These are phyloP conservation scores for Acrocephalus kingi DNA, from an alignment of 2,113 vertebrate species.

Conservation along the genomic window DNA sequence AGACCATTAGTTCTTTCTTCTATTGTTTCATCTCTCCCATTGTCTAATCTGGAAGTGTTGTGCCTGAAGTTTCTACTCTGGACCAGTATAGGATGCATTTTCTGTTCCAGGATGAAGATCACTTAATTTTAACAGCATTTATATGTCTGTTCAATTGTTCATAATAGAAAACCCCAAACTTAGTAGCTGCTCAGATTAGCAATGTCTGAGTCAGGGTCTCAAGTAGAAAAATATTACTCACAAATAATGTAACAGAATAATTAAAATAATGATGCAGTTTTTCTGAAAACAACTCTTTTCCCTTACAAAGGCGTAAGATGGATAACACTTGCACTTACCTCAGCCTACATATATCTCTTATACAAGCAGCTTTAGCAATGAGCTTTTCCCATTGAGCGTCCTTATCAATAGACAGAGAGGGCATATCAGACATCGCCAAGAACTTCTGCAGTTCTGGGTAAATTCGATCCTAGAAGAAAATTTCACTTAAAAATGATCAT, in stretches of 20 bases:
- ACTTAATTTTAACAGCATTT: background rate
- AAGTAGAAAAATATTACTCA: background rate
- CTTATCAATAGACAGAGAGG: slow-evolving; percentile 76
- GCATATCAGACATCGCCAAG: slow-evolving; percentile 77
- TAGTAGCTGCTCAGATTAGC: background rate
- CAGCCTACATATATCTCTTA: slow-evolving; percentile 90
- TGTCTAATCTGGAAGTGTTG: background rate
- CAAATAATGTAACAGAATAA: background rate
- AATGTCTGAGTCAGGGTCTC: background rate
- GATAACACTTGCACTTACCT: slow-evolving; percentile 73
- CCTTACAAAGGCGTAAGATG: accelerated
- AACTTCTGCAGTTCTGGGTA: slow-evolving; percentile 92
- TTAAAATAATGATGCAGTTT: background rate
- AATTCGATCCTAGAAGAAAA: slow-evolving; percentile 84
- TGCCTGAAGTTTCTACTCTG: background rate
- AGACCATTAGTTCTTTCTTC: background rate
- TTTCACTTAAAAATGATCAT: background rate
- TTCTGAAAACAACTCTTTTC: background rate
- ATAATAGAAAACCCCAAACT: background rate
- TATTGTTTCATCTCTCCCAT: background rate
- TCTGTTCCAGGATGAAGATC: background rate
- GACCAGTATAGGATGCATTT: background rate
- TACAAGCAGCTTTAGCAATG: slow-evolving; percentile 87
- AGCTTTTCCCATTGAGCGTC: slow-evolving; percentile 90
- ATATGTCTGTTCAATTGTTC: background rate